A percentile compares a stretch with the other conserved stretches of the same genome.
Evolutionary conservation across 2,888 invertebrate genomes (phyloP).

Genomic region (Ichneumoninae sp.): DNA sequence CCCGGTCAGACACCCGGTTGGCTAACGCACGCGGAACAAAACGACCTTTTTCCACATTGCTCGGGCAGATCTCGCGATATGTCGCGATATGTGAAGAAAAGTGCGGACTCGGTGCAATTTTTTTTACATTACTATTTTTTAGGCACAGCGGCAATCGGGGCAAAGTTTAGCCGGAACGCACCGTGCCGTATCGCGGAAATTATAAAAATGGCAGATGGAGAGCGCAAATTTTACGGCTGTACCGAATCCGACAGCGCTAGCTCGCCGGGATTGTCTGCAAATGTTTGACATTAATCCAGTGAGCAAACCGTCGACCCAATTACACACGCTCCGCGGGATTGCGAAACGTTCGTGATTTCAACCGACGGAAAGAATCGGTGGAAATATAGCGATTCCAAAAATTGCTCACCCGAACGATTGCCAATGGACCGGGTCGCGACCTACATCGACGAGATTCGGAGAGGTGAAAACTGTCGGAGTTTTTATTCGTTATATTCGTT

Average conservation of each 20-base stretch:
- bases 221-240: neutral
- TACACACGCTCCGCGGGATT: constrained; percentile 32
- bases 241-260: neutral
- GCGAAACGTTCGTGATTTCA: neutral
- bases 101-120: neutral
- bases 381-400: constrained; percentile 16
- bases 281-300: constrained; percentile 68
- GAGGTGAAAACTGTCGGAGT: constrained; percentile 7
- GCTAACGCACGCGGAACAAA: constrained; percentile 59
- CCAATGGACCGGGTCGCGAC: constrained; percentile 12
- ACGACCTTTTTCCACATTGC: constrained; percentile 45
- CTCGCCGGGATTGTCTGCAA: constrained; percentile 63
- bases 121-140: neutral
- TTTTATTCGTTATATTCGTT: constrained; percentile 1
- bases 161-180: neutral
- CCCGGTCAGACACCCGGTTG: constrained; percentile 53
- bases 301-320: constrained; percentile 63
- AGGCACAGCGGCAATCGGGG: neutral
- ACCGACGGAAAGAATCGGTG: neutral
- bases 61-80: constrained; percentile 5
- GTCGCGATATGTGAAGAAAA: neutral
- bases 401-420: constrained; percentile 33
- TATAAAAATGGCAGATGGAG: neutral
- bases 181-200: neutral
- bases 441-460: neutral